Evolutionary conservation across 2,113 vertebrate genomes (phyloP).

Genomic region (Podiceps cristatus): DNA sequence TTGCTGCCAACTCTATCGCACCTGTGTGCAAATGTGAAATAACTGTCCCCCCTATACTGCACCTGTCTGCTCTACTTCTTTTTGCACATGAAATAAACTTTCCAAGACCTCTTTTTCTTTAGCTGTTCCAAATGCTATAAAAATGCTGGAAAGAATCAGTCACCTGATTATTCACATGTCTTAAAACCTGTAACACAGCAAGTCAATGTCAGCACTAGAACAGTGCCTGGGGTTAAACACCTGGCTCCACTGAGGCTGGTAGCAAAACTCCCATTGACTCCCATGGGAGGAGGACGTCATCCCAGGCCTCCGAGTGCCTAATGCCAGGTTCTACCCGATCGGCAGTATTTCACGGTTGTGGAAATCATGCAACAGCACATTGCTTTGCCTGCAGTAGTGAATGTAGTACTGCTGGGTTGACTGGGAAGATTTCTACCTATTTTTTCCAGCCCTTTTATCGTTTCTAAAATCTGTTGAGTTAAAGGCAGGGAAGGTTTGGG

Average conservation of each 20-base stretch:
- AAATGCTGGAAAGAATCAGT: conserved; percentile 15
- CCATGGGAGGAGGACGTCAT: neutral
- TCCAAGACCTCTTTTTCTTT: neutral
- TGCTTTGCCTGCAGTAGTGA: neutral
- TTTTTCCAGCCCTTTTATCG: neutral
- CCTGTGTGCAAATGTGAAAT: neutral
- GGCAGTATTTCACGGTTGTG: neutral
- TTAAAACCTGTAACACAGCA: neutral
- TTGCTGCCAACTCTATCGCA: neutral
- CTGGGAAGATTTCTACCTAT: neutral
- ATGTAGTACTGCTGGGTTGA: neutral
- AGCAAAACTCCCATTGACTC: neutral
- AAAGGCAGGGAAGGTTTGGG: neutral
- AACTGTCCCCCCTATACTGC: neutral
- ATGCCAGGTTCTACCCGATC: neutral
- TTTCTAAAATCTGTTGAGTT: neutral
- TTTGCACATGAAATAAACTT: neutral
- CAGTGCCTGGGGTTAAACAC: conserved; percentile 21
- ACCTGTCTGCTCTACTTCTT: neutral
- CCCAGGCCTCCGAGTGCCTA: neutral
- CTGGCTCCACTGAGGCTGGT: neutral
- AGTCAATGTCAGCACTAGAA: conserved; percentile 16
- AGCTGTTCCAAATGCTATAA: neutral
- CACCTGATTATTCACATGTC: neutral
- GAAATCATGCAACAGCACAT: neutral